Evolutionary conservation across 2,113 vertebrate species (phyloP), one percentile per base, ranked within the genome.

Genomic region (Drymodes brunneopygia): DNA sequence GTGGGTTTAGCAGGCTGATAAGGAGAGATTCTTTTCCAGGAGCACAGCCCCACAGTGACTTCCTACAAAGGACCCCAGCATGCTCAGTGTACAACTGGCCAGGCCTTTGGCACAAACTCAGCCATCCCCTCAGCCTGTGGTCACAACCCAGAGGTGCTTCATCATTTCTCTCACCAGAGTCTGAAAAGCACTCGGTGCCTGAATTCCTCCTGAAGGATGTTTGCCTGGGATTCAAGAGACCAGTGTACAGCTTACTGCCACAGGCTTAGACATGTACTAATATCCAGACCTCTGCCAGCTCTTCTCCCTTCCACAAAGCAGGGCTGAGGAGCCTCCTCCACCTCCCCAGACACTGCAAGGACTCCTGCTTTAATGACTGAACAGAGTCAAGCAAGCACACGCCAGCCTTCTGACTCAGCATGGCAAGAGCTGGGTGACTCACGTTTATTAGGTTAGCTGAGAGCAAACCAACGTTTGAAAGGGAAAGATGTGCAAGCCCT

Each of bases 31-130:
- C 13, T 19, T 23, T 80, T 69, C 45, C 21, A 69, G 71, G 4
- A 77, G 23, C 38, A 42, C 0, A 12, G 83, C 11, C 11, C 21
- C 53, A 69, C 1, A 1, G 54, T 4, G 6, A 45, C 45, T n/a
- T 64, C 51, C 45, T 25, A 10, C 0, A 10, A 93, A 54, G 79
- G 92, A n/a, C 9, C 4, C n/a, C 2, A 1, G 35, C 31, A 54
- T 1, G 4, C 18, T 51, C 58, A 42, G 50, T 0, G 0, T 15
- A 48, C 18, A 73, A 6, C 10, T 3, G 4, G 24, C 42, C 5
- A 1, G 29, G 19, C 22, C 85, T 75, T 17, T 33, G 45, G 66
- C 23, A 61, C 25, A 75, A 64, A 60, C n/a, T 70, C 64, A 61
- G 36, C 62, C 4, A 3, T 42, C 9, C 7, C 42, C 35, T 72